These are phyloP conservation scores for Bembecia ichneumoniformis DNA, from an alignment of 2,888 invertebrate genomes.

Conservation along the genomic window DNA sequence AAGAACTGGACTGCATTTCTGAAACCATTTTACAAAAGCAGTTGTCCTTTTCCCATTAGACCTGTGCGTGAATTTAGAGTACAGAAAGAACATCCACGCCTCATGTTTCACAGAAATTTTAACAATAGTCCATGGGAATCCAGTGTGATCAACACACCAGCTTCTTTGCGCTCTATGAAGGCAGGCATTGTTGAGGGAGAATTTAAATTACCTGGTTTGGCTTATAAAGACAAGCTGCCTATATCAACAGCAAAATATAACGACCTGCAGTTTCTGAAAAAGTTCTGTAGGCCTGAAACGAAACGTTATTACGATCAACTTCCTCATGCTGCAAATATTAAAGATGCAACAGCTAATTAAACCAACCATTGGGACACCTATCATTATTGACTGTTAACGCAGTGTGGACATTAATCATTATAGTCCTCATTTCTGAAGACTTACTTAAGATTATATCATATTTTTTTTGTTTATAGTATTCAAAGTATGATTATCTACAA, in stretches of 20 bases:
- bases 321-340: constrained; percentile 3
- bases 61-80: constrained; percentile 6
- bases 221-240: constrained; percentile 7
- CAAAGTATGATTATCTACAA: background rate
- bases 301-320: constrained; percentile 3
- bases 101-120: constrained; percentile 10
- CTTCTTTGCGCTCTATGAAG: constrained; percentile 8
- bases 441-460: constrained; percentile 1
- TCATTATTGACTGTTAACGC: constrained; percentile 3
- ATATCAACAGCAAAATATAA: constrained; percentile 11
- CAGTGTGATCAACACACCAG: constrained; percentile 9
- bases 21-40: constrained; percentile 7
- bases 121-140: constrained; percentile 7
- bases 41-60: constrained; percentile 6
- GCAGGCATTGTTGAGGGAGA: constrained; percentile 3
- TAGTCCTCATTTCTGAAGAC: constrained; percentile 2
- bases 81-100: constrained; percentile 7
- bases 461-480: background rate
- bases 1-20: constrained; percentile 9
- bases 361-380: constrained; percentile 1
- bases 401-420: constrained; percentile 2
- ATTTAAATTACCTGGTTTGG: constrained; percentile 8
- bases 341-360: constrained; percentile 2
- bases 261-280: constrained; percentile 8
- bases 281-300: constrained; percentile 6